Evolutionary conservation across 2,113 vertebrate genomes (phyloP).

Genomic region (Crotalus tigris): DNA sequence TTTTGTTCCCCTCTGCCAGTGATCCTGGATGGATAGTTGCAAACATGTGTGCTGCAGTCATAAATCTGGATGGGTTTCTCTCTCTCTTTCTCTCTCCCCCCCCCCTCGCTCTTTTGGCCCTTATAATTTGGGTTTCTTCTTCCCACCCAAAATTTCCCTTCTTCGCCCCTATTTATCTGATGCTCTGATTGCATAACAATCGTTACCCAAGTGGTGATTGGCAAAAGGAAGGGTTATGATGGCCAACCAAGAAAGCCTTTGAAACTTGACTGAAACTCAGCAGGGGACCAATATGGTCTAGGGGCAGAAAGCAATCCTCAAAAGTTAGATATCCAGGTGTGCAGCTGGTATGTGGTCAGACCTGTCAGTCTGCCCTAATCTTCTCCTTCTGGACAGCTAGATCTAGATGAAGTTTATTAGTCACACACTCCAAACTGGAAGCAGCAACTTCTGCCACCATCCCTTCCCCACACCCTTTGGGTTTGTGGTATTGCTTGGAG

Average conservation of each 20-base stretch:
- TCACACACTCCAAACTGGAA: not conserved
- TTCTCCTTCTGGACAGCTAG: not conserved
- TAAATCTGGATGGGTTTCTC: conserved; percentile 20
- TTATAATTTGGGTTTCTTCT: conserved; percentile 14
- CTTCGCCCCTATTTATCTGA: not conserved
- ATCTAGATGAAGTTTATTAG: conserved; percentile 8
- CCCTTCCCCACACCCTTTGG: no score
- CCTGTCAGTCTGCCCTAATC: conserved; percentile 19
- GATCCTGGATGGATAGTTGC: conserved; percentile 42
- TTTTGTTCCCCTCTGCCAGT: not conserved
- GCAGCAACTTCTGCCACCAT: not conserved
- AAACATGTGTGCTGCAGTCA: conserved; percentile 47
- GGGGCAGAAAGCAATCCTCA: accelerated
- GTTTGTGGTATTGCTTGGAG: not conserved
- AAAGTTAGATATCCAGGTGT: not conserved
- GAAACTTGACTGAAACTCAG: not conserved
- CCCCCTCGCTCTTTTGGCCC: not conserved
- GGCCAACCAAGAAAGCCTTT: not conserved
- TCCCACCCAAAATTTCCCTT: not conserved
- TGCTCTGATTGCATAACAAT: conserved; percentile 28
- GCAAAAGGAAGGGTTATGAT: conserved; percentile 25
- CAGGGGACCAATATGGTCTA: not conserved
- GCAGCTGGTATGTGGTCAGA: conserved; percentile 5
- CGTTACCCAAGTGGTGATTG: not conserved
- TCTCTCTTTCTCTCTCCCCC: not conserved